Base-by-base conservation (phyloP, 2,797 vertebrate species). In the Phylloscopus collybita region DNA sequence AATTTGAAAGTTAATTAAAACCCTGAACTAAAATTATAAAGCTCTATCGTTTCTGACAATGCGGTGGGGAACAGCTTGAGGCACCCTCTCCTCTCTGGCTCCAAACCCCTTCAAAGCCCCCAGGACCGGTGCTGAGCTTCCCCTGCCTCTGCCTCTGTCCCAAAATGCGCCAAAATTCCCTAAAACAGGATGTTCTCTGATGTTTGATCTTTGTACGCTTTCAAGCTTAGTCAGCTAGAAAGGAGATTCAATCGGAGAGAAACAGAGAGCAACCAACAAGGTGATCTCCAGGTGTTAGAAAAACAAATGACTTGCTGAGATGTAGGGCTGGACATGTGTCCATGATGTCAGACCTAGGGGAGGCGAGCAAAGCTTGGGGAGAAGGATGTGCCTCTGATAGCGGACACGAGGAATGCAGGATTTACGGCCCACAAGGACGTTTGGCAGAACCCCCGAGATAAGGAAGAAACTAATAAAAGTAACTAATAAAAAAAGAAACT, bases 41-140 rank as follows among this genome's bases (percentile, higher is more conserved):
- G 54, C 62, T 45, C 38, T 36, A 0, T 59, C 0, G 0, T 44
- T 57, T 30, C 81, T 67, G 61, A 22, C 32, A 18, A 1, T 13
- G 44, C 51, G 34, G 30, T 9, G 36, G 3, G 30, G 32, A 30
- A 3, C 11, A 20, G 40, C 40, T 15, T 18, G 36, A 36, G 17
- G 26, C 26, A 13, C 17, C 50, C 15, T 23, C 50, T 42, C 50
- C 36, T 64, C 26, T 13, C 22, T 14, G 34, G 25, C 34, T 59
- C 51, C 59, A 27, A 7, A 34, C 3, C 54, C 62, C 29, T 60
- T 29, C 23, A 29, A 23, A 69, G 7, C n/a, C n/a, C 36, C 36
- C 44, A 16, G 50, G 12, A 36, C 5, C 1, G 0, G 25, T 13
- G 44, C 67, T 38, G 67, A 45, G 38, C 53, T 45, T n/a, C 30